Evolutionary conservation across 2,888 invertebrate genomes (phyloP), one percentile per base, ranked within the genome.

Genomic region (Acleris emargana): DNA sequence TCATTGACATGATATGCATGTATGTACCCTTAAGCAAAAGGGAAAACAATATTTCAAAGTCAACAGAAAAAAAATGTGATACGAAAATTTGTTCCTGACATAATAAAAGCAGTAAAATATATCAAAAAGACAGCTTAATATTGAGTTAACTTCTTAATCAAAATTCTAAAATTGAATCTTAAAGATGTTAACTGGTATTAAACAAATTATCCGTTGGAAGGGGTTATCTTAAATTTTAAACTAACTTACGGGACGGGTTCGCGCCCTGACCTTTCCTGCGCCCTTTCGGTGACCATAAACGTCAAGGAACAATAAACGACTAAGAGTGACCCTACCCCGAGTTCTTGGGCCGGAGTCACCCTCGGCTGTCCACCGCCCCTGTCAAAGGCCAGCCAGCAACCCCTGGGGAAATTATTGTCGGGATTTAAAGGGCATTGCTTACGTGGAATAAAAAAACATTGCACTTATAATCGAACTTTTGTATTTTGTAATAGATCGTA

Each of bases 391-490:
- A 89, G 81, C 74, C 83, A 79, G 76, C 73, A 78, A 78, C 83
- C 93, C 85, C 93, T 60, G 71, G 93, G 93, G 93, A 93, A 93
- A 93, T 93, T 91, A 93, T 92, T 89, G 91, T 89, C 88, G 88
- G 92, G 92, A 90, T 93, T 93, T 93, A 92, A 92, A 93, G 93
- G 93, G 91, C 90, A 89, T 82, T 86, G 86, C 89, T 89, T 87
- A 85, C 86, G 86, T 78, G 76, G 79, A 90, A 89, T 81, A 90
- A 91, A 91, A 76, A 90, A 88, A 86, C 82, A 82, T 81, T 83
- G 83, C 84, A 85, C 81, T 84, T 86, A 82, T 86, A 87, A 87
- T 87, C 83, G 81, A 85, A 86, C 75, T 81, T 81, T 67, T 79
- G 82, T 78, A 80, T 77, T 66, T 78, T 74, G 78, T 73, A 76